A percentile compares a stretch with the other conserved stretches of the same genome.
Conservation (phyloP, 2,797 vertebrate species). For the Malurus splendens region DNA sequence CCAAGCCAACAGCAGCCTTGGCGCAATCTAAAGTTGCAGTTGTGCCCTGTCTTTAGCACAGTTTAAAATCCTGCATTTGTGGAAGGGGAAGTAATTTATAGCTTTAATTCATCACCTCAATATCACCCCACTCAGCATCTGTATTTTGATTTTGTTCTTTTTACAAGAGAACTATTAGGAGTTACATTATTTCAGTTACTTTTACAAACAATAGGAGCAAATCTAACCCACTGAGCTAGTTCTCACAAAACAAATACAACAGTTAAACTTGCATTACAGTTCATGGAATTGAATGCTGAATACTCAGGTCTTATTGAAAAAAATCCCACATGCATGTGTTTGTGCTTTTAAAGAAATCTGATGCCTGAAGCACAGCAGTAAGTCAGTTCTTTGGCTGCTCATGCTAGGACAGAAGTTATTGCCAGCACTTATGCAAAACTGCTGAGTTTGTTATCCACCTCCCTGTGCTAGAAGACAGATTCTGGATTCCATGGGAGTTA, state of each 20-base stretch:
- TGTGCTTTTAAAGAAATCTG: not conserved
- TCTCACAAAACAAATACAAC: not conserved
- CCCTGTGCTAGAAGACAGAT: not conserved
- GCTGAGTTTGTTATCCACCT: not conserved
- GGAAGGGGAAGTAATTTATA: not conserved
- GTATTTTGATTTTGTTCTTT: not conserved
- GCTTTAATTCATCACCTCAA: not conserved
- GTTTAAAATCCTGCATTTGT: not conserved
- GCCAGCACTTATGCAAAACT: not conserved
- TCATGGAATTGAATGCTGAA: not conserved
- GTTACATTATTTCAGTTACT: not conserved
- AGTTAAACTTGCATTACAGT: not conserved
- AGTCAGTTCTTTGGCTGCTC: not conserved
- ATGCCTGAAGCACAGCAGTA: not conserved
- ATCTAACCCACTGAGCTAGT: not conserved
- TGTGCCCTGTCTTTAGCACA: not conserved
- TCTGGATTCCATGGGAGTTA: not conserved
- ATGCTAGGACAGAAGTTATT: not conserved
- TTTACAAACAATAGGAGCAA: not conserved
- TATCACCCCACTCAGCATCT: not conserved
- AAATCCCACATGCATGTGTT: not conserved
- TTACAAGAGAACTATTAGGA: not conserved
- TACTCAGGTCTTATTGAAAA: not conserved
- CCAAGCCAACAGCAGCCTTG: not conserved
- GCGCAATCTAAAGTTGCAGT: not conserved